These are phyloP conservation scores for Erpetoichthys calabaricus DNA, from an alignment of 2,797 vertebrate genomes.

Conservation along the genomic window DNA sequence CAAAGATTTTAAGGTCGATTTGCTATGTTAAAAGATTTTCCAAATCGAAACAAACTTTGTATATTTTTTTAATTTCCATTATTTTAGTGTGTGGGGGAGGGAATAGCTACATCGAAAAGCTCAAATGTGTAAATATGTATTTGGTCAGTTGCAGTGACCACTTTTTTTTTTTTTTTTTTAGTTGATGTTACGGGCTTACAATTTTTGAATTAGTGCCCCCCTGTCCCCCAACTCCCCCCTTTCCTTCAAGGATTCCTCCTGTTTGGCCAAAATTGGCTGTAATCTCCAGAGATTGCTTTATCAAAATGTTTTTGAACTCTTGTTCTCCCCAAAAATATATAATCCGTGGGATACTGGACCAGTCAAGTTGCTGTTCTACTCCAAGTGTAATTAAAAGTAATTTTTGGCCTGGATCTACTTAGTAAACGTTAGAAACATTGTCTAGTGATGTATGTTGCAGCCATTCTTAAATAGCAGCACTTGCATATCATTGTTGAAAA, in stretches of 20 bases:
- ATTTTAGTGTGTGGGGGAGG: conserved; percentile 51
- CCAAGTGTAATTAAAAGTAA: conserved; percentile 21
- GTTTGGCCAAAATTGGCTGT: too few species aligned
- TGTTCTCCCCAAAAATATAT: too few species aligned
- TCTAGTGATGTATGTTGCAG: conserved; percentile 32
- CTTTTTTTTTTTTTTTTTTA: conserved; percentile 42
- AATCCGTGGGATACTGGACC: conserved; percentile 14
- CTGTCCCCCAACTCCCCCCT: conserved; percentile 8
- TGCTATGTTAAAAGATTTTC: conserved; percentile 15
- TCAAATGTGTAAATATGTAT: conserved; percentile 74
- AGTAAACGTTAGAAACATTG: conserved; percentile 29
- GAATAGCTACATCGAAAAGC: conserved; percentile 47
- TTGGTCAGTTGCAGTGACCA: conserved; percentile 83
- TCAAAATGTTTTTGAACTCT: too few species aligned
- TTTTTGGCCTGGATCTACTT: conserved; percentile 15
- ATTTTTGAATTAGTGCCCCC: conserved; percentile 37
- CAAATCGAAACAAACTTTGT: conserved; percentile 37
- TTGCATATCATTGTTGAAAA: conserved; percentile 41
- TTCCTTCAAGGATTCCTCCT: too few species aligned
- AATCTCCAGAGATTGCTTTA: too few species aligned
- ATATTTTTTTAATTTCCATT: conserved; percentile 47
- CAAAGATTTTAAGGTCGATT: conserved; percentile 20
- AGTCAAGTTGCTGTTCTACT: conserved; percentile 20
- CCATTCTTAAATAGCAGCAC: conserved; percentile 51
- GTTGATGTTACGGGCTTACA: conserved; percentile 64